Conservation (phyloP, 2,113 vertebrate genomes). For the Gallinago paraguaiae region DNA sequence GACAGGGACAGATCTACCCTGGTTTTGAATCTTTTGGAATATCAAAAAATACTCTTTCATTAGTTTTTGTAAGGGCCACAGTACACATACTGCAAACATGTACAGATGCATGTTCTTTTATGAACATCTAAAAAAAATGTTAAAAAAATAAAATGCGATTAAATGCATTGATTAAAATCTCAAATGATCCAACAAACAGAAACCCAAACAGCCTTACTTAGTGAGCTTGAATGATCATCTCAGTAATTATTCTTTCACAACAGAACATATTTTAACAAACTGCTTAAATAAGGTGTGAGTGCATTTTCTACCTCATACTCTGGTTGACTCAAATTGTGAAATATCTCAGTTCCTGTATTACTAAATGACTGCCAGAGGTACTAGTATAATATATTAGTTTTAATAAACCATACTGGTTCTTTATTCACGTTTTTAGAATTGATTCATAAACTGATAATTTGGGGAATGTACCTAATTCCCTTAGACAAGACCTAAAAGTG, state of each 20-base stretch:
- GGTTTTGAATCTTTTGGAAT: not conserved
- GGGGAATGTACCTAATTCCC: not conserved
- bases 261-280: not conserved
- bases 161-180: not conserved
- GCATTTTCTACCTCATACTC: not conserved
- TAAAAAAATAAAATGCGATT: not conserved
- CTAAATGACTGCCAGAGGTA: not conserved
- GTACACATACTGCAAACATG: not conserved
- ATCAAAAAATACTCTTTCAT: not conserved
- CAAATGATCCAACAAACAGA: not conserved
- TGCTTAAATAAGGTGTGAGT: not conserved
- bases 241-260: not conserved
- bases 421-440: not conserved
- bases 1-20: not conserved
- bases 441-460: not conserved
- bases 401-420: not conserved
- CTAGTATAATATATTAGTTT: not conserved
- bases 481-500: not conserved
- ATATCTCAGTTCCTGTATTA: not conserved
- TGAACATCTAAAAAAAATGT: not conserved
- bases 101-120: not conserved
- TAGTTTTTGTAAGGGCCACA: not conserved
- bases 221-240: not conserved
- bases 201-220: not conserved
- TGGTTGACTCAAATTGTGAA: not conserved